Percentiles rank a stretch among this genome's conserved stretches.
phyloP scores from a whole-genome alignment of 2,888 invertebrate genomes.

The Callimorpha dominula region DNA sequence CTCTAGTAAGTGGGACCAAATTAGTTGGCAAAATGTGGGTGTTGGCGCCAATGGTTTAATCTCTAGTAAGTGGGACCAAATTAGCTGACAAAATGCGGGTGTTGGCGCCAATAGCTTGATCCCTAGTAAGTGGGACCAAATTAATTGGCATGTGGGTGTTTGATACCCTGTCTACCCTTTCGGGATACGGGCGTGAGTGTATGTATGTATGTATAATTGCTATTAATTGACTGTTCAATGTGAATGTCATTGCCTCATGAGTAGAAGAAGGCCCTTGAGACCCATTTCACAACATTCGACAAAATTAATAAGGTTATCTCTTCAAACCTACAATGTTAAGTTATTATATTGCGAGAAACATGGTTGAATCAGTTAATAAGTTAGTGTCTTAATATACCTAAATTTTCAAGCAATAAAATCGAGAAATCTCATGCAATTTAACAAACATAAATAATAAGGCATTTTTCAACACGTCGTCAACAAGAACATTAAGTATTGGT shows the following conservation, averaged over 20 bases:
- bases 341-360: not conserved
- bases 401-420: slow-evolving; percentile 26
- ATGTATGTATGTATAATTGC: slow-evolving; percentile 5
- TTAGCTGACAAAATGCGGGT: too few species aligned
- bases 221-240: not conserved
- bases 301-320: slow-evolving; percentile 21
- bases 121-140: too few species aligned
- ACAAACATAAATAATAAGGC: not conserved
- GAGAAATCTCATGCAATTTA: slow-evolving; percentile 22
- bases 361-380: not conserved
- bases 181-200: not conserved
- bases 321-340: not conserved
- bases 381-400: slow-evolving; percentile 14
- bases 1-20: too few species aligned
- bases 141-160: not conserved
- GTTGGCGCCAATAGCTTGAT: too few species aligned
- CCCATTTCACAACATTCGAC: slow-evolving; percentile 26
- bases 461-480: not conserved
- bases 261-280: slow-evolving; percentile 33
- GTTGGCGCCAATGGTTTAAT: not conserved
- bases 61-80: too few species aligned
- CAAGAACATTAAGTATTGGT: not conserved
- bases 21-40: not conserved
- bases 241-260: slow-evolving; percentile 14
- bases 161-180: not conserved